These are phyloP conservation scores for Myocastor coypus DNA, from an alignment of 2,113 vertebrate species.

Conservation along the genomic window DNA sequence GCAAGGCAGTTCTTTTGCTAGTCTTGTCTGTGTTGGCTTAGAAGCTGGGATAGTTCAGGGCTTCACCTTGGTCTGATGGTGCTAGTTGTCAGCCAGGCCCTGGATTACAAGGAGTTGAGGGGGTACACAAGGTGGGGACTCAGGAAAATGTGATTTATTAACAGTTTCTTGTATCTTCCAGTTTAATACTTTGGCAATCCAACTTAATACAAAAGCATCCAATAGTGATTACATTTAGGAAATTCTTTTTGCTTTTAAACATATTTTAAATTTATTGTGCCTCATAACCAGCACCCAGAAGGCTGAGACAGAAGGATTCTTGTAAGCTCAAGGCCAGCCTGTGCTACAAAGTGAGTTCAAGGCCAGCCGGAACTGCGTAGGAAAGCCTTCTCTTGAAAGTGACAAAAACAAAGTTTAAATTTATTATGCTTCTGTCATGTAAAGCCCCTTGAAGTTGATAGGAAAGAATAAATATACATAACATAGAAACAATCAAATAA, in stretches of 20 bases:
- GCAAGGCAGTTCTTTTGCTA: not conserved
- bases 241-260: conserved; percentile 28
- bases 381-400: not conserved
- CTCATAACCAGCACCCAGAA: not conserved
- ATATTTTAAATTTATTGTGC: conserved; percentile 30
- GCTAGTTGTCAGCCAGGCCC: not conserved
- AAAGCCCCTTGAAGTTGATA: not conserved
- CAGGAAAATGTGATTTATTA: not conserved
- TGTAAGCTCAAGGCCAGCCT: not conserved
- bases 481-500: not conserved
- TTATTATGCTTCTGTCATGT: not conserved
- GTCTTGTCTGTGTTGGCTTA: not conserved
- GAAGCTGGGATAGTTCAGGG: not conserved
- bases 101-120: not conserved
- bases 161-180: not conserved
- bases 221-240: not conserved
- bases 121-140: not conserved
- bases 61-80: not conserved
- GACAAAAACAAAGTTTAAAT: conserved; percentile 16
- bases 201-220: conserved; percentile 6
- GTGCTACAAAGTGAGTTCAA: not conserved
- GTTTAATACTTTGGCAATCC: not conserved
- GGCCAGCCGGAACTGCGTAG: too few relatives aligned
- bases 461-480: not conserved
- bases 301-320: not conserved